Evolutionary conservation across 2,113 vertebrate species (phyloP).

Genomic region (Lichenostomus cassidix): DNA sequence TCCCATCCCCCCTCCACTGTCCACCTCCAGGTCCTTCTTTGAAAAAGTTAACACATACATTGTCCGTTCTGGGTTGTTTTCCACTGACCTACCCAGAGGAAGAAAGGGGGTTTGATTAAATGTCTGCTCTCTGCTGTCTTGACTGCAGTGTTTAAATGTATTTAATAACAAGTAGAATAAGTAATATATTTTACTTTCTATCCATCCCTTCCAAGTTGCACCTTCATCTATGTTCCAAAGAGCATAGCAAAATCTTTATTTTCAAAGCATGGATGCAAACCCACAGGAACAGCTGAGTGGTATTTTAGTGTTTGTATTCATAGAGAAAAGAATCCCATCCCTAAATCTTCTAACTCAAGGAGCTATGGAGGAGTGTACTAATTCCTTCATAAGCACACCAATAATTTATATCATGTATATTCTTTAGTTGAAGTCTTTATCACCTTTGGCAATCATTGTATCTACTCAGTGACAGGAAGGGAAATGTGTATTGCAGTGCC

Average conservation of each 20-base stretch:
- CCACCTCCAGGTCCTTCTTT: not conserved
- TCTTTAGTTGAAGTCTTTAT: not conserved
- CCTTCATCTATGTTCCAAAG: not conserved
- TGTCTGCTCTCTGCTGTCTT: not conserved
- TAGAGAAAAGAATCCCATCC: not conserved
- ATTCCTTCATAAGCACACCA: not conserved
- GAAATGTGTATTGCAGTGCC: not conserved
- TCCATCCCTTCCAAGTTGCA: not conserved
- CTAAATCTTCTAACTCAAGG: not conserved
- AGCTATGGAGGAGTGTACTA: not conserved
- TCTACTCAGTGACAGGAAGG: not conserved
- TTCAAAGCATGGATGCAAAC: not conserved
- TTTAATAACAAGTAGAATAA: not conserved
- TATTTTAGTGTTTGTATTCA: not conserved
- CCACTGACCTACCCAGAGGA: not conserved
- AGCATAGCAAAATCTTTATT: not conserved
- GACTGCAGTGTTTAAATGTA: not conserved
- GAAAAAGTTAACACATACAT: not conserved
- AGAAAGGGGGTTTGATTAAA: not conserved
- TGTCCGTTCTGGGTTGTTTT: not conserved
- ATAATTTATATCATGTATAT: not conserved
- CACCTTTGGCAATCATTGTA: not conserved
- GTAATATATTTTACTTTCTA: not conserved
- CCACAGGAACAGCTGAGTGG: not conserved
- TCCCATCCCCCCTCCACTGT: not conserved